Conservation (phyloP, 2,113 vertebrate species). For the Caranx ignobilis region DNA sequence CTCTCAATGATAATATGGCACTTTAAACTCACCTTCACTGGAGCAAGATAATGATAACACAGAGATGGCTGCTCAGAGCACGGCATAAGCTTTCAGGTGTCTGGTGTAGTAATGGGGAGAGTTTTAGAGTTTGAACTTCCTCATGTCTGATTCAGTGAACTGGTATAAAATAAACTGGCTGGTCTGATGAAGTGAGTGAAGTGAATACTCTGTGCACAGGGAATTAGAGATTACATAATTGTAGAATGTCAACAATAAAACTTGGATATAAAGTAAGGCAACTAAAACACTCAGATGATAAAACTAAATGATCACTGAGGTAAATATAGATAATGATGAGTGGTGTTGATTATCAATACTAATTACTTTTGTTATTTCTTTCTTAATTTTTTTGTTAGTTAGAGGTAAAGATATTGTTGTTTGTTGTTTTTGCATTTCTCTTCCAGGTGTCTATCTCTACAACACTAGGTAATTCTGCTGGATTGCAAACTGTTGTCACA, state of each 20-base stretch:
- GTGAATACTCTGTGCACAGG: not conserved
- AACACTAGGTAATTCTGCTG: no score
- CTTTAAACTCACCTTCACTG: slow-evolving; percentile 38
- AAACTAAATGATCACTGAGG: not conserved
- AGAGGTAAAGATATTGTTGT: no score
- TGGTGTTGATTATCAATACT: no score
- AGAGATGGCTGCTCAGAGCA: slow-evolving; percentile 6
- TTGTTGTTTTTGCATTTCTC: no score
- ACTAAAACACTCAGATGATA: no score
- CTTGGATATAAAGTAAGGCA: no score
- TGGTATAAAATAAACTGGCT: not conserved
- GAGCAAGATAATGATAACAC: slow-evolving; percentile 27
- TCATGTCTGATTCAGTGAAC: not conserved
- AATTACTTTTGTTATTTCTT: not conserved
- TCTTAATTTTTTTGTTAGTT: no score
- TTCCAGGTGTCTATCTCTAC: no score
- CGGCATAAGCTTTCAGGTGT: slow-evolving; percentile 11
- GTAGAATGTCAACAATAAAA: not conserved
- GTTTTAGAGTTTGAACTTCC: slow-evolving; percentile 3
- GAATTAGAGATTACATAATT: not conserved
- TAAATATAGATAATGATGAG: no score
- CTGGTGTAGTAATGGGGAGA: slow-evolving; percentile 11
- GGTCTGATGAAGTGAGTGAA: not conserved
- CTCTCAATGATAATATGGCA: slow-evolving; percentile 12
- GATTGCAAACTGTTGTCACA: no score